Evolutionary conservation across 2,113 vertebrate genomes (phyloP).

Genomic region (Ammodytes marinus): DNA sequence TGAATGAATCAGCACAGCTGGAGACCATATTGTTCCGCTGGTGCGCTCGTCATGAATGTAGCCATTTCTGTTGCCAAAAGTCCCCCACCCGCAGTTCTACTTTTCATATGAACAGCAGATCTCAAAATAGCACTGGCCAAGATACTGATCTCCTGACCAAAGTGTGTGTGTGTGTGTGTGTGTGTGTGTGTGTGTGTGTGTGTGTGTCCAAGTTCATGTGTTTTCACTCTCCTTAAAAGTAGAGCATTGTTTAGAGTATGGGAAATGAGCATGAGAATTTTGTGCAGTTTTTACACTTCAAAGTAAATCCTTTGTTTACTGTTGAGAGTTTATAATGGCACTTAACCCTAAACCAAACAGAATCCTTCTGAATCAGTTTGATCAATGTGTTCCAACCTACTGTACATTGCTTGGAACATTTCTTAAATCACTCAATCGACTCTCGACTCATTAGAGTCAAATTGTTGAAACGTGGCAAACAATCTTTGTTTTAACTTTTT

Average conservation of each 20-base stretch:
- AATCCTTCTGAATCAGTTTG: neutral
- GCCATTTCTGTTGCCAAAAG: slow-evolving; percentile 68
- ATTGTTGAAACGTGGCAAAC: neutral
- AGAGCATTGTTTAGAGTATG: neutral
- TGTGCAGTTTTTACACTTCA: neutral
- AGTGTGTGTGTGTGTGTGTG: neutral
- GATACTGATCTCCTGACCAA: slow-evolving; percentile 44
- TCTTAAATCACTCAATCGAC: neutral
- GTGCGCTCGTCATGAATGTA: slow-evolving; percentile 45
- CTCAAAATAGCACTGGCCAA: slow-evolving; percentile 50
- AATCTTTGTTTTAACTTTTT: neutral
- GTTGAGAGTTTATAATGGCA: neutral
- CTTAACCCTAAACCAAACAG: neutral
- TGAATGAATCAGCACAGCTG: slow-evolving; percentile 58
- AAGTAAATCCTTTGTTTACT: neutral
- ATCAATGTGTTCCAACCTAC: slow-evolving; percentile 17
- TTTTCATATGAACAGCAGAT: slow-evolving; percentile 65
- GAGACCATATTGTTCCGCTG: slow-evolving; percentile 44
- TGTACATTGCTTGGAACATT: neutral
- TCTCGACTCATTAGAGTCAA: neutral
- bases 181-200: neutral
- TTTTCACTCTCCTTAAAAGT: neutral
- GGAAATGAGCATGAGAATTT: neutral
- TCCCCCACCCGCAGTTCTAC: slow-evolving; percentile 73
- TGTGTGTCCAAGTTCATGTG: neutral